Base-by-base conservation (phyloP, 2,797 vertebrate species). In the Gila robusta region DNA sequence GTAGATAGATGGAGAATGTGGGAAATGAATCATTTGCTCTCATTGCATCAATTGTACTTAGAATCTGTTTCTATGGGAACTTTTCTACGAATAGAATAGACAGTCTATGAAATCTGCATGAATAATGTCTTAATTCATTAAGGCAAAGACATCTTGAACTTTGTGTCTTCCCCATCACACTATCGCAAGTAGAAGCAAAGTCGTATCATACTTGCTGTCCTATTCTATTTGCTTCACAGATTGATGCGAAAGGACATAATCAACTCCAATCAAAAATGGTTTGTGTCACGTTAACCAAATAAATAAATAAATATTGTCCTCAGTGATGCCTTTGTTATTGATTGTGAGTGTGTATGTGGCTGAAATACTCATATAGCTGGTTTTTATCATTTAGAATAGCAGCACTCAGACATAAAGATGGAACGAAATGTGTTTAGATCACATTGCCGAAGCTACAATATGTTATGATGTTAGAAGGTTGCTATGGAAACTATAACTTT, bases 401-500 rank as follows among this genome's bases (percentile, higher is more conserved):
- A 77, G 9, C 26, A 64, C 26, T 83, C 28, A 19, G 19, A 64
- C 14, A 16, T 52, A 21, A 64, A 66, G 79, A 80, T 23, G 56
- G 32, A 47, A n/a, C 16, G 10, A 16, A 66, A 59, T 21, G 79
- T 37, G 35, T 54, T 67, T 41, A 28, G 47, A 69, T 78, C 64
- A 56, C 16, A 82, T 83, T 44, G 32, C 70, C 19, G 16, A 19
- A 74, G 70, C 7, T 49, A 62, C 59, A 52, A 16, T 37, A 14
- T 56, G 56, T 49, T 19, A 56, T 44, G 28, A 84, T 69, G 54
- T 69, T 54, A 81, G 79, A 87, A 89, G 69, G 86, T 81, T 90
- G 35, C 89, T 89, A 88, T 89, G 76, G 89, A 92, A 87, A 93
- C 88, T 82, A 80, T 88, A 41, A 85, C 69, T 77, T 69, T 44